A percentile compares a stretch with the other conserved stretches of the same genome.
Evolutionary conservation across 2,888 invertebrate species (phyloP).

Genomic region (Lymantria dispar): DNA sequence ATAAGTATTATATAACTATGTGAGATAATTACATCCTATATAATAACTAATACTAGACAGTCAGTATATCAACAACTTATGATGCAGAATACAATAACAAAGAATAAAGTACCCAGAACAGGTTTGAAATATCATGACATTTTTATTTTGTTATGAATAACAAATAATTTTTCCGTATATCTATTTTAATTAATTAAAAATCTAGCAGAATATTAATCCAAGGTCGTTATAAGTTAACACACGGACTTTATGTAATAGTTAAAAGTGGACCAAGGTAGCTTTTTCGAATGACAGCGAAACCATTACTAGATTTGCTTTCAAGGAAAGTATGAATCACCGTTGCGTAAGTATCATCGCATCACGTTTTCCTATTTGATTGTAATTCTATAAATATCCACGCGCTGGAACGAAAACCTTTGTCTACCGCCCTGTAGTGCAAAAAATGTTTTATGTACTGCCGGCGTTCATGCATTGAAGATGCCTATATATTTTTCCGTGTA

Average conservation of each 20-base stretch:
- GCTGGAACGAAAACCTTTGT: background rate
- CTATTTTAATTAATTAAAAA: constrained; percentile 13
- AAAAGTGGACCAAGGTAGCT: constrained; percentile 33
- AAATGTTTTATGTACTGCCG: too few relatives aligned
- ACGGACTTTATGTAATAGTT: constrained; percentile 26
- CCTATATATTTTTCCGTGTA: too few relatives aligned
- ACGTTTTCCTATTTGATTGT: constrained; percentile 14
- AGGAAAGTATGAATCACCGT: constrained; percentile 36
- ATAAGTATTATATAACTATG: too few relatives aligned
- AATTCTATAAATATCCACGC: constrained; percentile 4
- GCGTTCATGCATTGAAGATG: too few relatives aligned
- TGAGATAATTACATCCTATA: too few relatives aligned
- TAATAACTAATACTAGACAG: too few relatives aligned
- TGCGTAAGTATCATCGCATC: constrained; percentile 19
- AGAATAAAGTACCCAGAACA: constrained; percentile 8
- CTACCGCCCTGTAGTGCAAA: background rate
- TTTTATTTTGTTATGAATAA: constrained; percentile 1
- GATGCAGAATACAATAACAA: too few relatives aligned
- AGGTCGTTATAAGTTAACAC: constrained; percentile 21
- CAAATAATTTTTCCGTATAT: constrained; percentile 28
- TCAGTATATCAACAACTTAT: too few relatives aligned
- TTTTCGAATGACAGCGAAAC: constrained; percentile 22
- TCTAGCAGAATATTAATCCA: constrained; percentile 10
- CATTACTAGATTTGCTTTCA: constrained; percentile 30
- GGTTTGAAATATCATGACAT: constrained; percentile 16